A percentile compares a stretch with the other conserved stretches of the same genome.
Evolutionary conservation across 2,797 vertebrate species (phyloP).

Genomic region (Loris lydekkerianus): DNA sequence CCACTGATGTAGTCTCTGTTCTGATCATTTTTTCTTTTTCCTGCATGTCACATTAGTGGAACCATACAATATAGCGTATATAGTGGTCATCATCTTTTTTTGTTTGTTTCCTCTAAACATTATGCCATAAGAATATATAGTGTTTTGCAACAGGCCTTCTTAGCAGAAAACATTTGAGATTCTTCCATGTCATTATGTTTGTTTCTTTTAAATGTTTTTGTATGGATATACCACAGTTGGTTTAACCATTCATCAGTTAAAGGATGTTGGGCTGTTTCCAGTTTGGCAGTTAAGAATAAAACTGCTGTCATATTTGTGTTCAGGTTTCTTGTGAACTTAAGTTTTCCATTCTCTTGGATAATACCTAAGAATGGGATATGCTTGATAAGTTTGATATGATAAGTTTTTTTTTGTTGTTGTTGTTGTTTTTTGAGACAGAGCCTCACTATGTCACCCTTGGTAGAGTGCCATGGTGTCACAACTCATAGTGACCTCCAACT

Average conservation of each 20-base stretch:
- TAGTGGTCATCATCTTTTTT: neutral
- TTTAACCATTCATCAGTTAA: constrained; percentile 24
- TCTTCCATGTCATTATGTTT: neutral
- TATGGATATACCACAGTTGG: neutral
- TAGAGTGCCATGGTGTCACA: no score
- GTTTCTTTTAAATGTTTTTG: neutral
- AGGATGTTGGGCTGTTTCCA: constrained; percentile 26
- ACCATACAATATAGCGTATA: neutral
- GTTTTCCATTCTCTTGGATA: constrained; percentile 9
- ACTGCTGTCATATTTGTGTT: neutral
- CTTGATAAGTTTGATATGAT: neutral
- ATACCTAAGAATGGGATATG: neutral
- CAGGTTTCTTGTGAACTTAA: constrained; percentile 18
- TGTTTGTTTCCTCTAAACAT: no score
- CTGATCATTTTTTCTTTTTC: neutral
- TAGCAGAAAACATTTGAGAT: neutral
- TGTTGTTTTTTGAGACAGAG: neutral
- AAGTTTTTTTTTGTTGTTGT: neutral
- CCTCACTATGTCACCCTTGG: no score
- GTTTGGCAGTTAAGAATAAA: constrained; percentile 37
- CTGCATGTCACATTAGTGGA: neutral
- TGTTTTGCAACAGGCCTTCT: neutral
- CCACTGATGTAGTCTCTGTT: neutral
- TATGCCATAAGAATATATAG: neutral
- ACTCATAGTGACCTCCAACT: no score